These are phyloP conservation scores for Nycticebus coucang DNA, from an alignment of 2,113 vertebrate species.

Conservation along the genomic window DNA sequence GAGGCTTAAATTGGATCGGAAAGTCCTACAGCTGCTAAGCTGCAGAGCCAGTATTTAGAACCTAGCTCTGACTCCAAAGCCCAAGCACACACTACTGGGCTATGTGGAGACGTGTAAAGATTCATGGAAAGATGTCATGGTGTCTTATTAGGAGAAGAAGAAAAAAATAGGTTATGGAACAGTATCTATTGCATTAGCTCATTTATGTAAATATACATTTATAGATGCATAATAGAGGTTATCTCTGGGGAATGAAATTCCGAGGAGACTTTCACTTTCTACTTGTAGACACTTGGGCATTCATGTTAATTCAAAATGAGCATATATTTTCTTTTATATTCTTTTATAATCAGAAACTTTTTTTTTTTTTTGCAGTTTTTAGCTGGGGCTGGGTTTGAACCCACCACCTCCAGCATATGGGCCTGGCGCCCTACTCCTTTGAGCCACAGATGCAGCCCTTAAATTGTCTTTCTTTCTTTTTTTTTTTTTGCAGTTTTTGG, in stretches of 20 bases:
- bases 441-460: too few species aligned
- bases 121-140: neutral
- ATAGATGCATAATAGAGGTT: slow-evolving; percentile 52
- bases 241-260: slow-evolving; percentile 68
- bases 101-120: neutral
- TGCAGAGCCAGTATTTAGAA: neutral
- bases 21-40: neutral
- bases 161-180: slow-evolving; percentile 23
- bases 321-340: slow-evolving; percentile 8
- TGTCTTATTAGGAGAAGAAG: neutral
- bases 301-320: slow-evolving; percentile 67
- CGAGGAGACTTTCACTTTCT: slow-evolving; percentile 45
- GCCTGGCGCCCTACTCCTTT: too few species aligned
- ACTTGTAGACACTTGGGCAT: slow-evolving; percentile 39
- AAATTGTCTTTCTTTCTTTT: neutral
- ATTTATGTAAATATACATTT: slow-evolving; percentile 76
- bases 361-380: too few species aligned
- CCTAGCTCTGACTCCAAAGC: neutral
- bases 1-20: neutral
- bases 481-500: too few species aligned
- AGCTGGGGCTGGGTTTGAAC: too few species aligned
- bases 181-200: slow-evolving; percentile 58
- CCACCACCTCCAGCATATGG: too few species aligned
- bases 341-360: slow-evolving; percentile 59
- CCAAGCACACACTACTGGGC: neutral